Evolutionary conservation across 2,113 vertebrate species (phyloP).

Genomic region (Zosterops lateralis): DNA sequence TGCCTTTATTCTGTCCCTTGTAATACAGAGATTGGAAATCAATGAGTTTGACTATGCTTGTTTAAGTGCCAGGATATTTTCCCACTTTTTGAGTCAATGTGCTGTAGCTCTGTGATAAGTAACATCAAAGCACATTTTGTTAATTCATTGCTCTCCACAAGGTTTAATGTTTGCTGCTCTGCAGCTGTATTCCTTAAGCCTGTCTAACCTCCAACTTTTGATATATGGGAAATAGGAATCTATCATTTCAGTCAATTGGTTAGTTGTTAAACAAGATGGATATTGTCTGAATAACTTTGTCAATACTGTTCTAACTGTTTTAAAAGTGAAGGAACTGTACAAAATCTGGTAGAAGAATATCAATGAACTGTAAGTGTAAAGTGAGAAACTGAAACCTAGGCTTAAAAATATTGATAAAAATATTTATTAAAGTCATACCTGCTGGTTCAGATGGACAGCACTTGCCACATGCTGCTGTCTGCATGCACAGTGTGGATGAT

Average conservation of each 20-base stretch:
- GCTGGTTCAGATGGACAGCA: not conserved
- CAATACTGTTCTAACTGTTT: not conserved
- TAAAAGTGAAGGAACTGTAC: not conserved
- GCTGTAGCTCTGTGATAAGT: slow-evolving; percentile 34
- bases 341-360: not conserved
- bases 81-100: not conserved
- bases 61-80: slow-evolving; percentile 21
- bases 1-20: not conserved
- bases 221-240: not conserved
- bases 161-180: not conserved
- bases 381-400: not conserved
- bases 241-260: not conserved
- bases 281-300: not conserved
- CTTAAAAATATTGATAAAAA: not conserved
- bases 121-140: not conserved
- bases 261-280: not conserved
- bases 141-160: not conserved
- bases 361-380: not conserved
- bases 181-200: not conserved
- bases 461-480: not conserved
- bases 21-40: slow-evolving; percentile 14
- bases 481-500: accelerated
- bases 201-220: not conserved
- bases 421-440: not conserved
- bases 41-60: not conserved